Base-by-base conservation (phyloP, 2,888 invertebrate species). In the Mimumesa dahlbomi region DNA sequence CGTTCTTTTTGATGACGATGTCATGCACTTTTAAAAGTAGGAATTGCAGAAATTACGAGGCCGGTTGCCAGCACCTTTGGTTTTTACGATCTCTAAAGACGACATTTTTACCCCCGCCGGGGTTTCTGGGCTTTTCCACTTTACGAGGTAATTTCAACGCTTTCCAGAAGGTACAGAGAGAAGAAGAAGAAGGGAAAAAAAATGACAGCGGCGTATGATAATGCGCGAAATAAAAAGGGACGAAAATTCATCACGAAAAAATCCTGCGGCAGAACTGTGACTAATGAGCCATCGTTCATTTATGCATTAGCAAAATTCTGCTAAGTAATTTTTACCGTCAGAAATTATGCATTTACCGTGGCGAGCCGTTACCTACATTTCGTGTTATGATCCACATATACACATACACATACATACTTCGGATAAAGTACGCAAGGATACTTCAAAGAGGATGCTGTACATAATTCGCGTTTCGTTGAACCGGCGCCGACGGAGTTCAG, bases 11-110 rank as follows among this genome's bases (percentile, higher is more conserved):
- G 16, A 40, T 2, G 11, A 18, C 40, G 40, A 18, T 40, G 40
- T 40, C 40, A 40, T 5, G 40, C 14, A 16, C 40, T 40, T 40
- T 40, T 40, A 16, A 40, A 16, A 11, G 16, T 6, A 14, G 16
- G 16, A 40, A 54, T 48, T 48, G 45, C 9, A n/a, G 56, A 56
- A 75, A 62, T 68, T 64, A 71, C 71, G 58, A 67, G 54, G 21
- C 19, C 36, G 22, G 29, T 49, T 61, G 19, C 11, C 14, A 19
- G 16, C 21, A 7, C 29, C 13, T 49, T 36, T 42, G 9, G 34
- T 53, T 50, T 70, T 75, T 75, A 73, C 61, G 64, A 64, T 57
- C 66, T 54, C 53, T 59, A 53, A 70, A 67, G 48, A 50, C 54
- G 62, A 49, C 65, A 67, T 65, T 68, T 75, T 76, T 70, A 61